Evolutionary conservation across 1,140 invertebrate genomes (phyloP), one percentile per base, ranked within the genome.

Genomic region (Capitella teleta): DNA sequence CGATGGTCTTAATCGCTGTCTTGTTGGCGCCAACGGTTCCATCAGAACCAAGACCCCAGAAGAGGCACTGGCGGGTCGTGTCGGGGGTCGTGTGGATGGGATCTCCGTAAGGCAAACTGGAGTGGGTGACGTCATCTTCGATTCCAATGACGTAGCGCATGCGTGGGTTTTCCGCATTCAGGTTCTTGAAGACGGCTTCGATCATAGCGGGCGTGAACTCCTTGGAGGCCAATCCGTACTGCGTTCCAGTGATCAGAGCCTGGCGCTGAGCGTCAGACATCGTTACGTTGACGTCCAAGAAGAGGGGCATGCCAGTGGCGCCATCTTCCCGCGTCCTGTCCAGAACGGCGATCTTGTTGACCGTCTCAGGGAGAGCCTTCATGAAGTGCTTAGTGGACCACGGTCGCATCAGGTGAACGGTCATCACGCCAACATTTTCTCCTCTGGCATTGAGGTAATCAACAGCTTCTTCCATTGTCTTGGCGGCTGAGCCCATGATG

Each of bases 21-120:
- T 53, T 53, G 47, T 40, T 49, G 47, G 52, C 52, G 6, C 52
- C 52, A 0, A 53, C 47, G 10, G 52, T 53, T 14, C 52, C 52
- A 32, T 53, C 52, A 8, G 52, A 53, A 12, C 52, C 52, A 5
- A 53, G 37, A 21, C 52, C 52, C 52, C 52, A 53, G 52, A 53
- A 53, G 16, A 53, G n/a, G 37, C 52, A 53, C 47, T 53, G 52
- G 14, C 32, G 40, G 25, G 46, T 49, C 5, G 26, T 25, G 16
- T n/a, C 5, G 8, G 52, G 52, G 3, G 32, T 43, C 12, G 52
- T 28, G 24, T 41, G 41, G 24, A 53, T 42, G 5, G 46, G 46
- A 18, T 36, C 46, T 5, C 46, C 46, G 36, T 53, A 53, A 12
- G 32, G 19, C 16, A 53, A 30, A 24, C 34, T 42, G n/a, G 47